phyloP scores from a whole-genome alignment of 2,113 vertebrate genomes.

The Perca flavescens region DNA sequence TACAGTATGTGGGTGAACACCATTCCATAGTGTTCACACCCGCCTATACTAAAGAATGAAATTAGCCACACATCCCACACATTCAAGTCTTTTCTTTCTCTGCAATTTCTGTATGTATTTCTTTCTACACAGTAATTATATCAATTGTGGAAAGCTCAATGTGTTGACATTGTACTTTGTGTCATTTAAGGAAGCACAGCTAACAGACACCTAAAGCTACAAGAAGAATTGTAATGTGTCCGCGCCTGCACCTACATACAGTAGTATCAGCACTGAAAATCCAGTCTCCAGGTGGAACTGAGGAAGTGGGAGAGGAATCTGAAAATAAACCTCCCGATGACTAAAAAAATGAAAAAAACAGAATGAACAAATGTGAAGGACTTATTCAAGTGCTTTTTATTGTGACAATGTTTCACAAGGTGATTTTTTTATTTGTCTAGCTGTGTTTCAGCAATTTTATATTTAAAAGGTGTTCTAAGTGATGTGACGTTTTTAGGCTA shows the following conservation, averaged over 20 bases:
- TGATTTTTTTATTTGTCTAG: not conserved
- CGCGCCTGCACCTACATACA: constrained; percentile 30
- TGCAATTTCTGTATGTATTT: constrained; percentile 36
- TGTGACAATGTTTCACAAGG: not conserved
- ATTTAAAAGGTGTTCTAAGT: not conserved
- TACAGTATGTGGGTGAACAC: constrained; percentile 73
- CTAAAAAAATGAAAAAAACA: constrained; percentile 41
- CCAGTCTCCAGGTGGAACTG: constrained; percentile 57
- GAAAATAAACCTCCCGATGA: constrained; percentile 62
- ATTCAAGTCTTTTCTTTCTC: constrained; percentile 43
- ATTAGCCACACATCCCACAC: constrained; percentile 81
- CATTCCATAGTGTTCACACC: constrained; percentile 74
- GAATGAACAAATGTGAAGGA: constrained; percentile 49
- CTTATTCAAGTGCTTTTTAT: constrained; percentile 24
- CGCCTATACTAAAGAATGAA: constrained; percentile 71
- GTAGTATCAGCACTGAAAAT: constrained; percentile 49
- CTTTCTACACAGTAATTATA: constrained; percentile 50
- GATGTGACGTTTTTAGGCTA: no score
- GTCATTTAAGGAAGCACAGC: constrained; percentile 73
- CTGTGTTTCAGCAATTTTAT: not conserved
- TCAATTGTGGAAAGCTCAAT: constrained; percentile 34
- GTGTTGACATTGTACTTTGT: constrained; percentile 55
- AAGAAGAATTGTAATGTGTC: constrained; percentile 49
- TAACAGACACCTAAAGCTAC: constrained; percentile 54
- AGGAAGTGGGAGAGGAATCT: constrained; percentile 65